Evolutionary conservation across 2,888 invertebrate genomes (phyloP).

Genomic region (Macrosiphum euphorbiae): DNA sequence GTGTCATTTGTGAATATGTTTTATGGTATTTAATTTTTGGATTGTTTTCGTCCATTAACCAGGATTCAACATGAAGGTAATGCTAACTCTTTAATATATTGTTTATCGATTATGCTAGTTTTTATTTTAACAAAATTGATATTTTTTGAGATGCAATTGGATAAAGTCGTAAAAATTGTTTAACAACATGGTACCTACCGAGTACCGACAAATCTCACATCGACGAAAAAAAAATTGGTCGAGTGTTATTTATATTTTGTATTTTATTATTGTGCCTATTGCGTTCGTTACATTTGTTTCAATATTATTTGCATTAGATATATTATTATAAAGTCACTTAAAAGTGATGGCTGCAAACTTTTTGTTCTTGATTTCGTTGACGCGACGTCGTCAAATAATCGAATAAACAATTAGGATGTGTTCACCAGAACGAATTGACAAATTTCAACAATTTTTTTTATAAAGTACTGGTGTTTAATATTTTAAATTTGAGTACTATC

Average conservation of each 20-base stretch:
- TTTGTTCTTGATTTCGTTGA: not conserved
- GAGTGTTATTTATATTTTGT: not conserved
- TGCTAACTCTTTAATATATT: not conserved
- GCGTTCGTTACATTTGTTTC: not conserved
- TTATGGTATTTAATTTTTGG: conserved; percentile 27
- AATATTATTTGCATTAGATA: not conserved
- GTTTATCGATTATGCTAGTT: not conserved
- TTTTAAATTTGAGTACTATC: not conserved
- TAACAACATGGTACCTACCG: no score
- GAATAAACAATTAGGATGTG: no score
- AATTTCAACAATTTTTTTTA: not conserved
- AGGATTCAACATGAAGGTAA: conserved; percentile 58
- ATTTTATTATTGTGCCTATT: not conserved
- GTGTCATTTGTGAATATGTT: conserved; percentile 21
- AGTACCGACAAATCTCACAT: not conserved
- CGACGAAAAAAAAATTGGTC: not conserved
- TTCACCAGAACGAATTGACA: not conserved
- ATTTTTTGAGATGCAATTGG: conserved; percentile 43
- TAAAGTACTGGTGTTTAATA: not conserved
- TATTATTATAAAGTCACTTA: not conserved
- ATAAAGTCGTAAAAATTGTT: conserved; percentile 19
- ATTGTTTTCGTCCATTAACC: conserved; percentile 10
- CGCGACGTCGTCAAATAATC: not conserved
- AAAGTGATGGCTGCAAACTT: not conserved
- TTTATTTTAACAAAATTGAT: not conserved